A percentile compares a stretch with the other conserved stretches of the same genome.
Evolutionary conservation across 2,113 vertebrate species (phyloP).

Genomic region (Plecotus auritus): DNA sequence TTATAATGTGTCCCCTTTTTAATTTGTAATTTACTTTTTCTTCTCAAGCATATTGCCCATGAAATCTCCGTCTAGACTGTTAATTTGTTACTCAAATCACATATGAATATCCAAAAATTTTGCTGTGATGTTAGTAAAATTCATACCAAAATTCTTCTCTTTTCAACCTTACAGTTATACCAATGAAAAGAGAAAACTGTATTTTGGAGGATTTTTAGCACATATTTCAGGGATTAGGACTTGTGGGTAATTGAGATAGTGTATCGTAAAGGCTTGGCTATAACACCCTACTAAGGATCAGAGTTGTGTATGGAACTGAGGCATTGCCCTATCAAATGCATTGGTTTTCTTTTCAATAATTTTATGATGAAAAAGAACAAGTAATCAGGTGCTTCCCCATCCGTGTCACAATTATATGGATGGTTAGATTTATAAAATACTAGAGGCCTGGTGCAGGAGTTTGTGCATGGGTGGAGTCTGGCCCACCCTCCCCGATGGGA

Average conservation of each 20-base stretch:
- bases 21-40: not conserved
- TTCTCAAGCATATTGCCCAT: not conserved
- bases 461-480: too few relatives aligned
- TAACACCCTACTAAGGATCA: not conserved
- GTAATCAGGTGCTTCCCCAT: not conserved
- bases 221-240: not conserved
- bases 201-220: not conserved
- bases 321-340: not conserved
- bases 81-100: not conserved
- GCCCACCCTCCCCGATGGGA: too few relatives aligned
- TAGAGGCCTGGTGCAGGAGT: too few relatives aligned
- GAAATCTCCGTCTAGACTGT: constrained; percentile 8
- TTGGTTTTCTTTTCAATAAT: not conserved
- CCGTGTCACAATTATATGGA: not conserved
- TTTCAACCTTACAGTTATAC: not conserved
- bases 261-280: not conserved
- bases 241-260: not conserved
- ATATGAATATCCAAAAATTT: not conserved
- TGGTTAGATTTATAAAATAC: not conserved
- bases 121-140: not conserved
- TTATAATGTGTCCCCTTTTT: not conserved
- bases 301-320: not conserved
- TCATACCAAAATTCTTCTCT: not conserved
- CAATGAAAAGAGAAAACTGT: not conserved
- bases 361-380: not conserved